Percentiles rank a stretch among this genome's conserved stretches.
Conservation (phyloP, 2,797 vertebrate species). For the Propithecus perrieri region DNA sequence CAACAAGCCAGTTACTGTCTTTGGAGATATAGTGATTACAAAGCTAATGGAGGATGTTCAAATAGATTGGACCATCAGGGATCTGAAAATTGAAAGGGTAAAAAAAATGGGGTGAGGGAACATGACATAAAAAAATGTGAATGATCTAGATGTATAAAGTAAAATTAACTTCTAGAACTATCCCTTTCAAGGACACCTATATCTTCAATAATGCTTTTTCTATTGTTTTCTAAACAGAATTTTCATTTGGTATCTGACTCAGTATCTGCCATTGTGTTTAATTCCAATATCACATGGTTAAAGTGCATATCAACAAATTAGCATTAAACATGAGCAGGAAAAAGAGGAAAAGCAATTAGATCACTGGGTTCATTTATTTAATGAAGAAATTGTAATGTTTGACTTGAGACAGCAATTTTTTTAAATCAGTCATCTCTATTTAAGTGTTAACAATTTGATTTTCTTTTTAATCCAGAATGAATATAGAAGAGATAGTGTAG, state of each 20-base stretch:
- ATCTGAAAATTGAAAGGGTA: conserved; percentile 98
- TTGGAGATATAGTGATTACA: conserved; percentile 98
- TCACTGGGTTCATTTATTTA: background rate
- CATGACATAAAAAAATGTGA: background rate
- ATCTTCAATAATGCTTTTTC: background rate
- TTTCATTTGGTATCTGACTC: background rate
- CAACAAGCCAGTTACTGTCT: conserved; percentile 98
- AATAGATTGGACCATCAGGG: conserved; percentile 97
- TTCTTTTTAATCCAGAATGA: background rate
- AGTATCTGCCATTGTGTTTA: background rate
- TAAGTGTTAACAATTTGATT: background rate
- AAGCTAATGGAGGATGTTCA: conserved; percentile 95
- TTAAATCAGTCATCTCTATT: background rate
- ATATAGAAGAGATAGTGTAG: background rate
- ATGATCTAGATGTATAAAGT: background rate
- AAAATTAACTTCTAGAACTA: conserved; percentile 1
- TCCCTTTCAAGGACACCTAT: background rate
- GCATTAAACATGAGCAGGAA: background rate
- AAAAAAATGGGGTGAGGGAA: conserved; percentile 26
- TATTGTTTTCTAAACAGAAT: background rate
- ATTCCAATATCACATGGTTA: background rate
- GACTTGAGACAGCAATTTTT: background rate
- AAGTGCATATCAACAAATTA: background rate
- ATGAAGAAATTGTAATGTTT: conserved; percentile 29
- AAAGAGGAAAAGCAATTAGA: background rate